phyloP scores from a whole-genome alignment of 2,113 vertebrate species.

The Xiphophorus hellerii region DNA sequence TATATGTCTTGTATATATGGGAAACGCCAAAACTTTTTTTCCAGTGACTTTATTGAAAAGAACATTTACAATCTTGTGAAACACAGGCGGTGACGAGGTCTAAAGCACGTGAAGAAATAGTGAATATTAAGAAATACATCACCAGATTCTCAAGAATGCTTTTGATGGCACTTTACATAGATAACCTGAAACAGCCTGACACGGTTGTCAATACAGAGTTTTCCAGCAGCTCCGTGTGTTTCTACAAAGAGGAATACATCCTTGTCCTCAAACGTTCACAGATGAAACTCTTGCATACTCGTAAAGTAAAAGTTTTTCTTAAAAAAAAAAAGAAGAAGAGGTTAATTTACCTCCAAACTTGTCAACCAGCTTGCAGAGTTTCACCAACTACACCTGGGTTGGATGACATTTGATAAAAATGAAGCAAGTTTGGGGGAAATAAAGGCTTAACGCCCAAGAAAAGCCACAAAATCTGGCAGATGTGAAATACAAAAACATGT shows the following conservation, averaged over 20 bases:
- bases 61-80: conserved; percentile 52
- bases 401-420: conserved; percentile 1
- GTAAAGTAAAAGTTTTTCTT: conserved; percentile 14
- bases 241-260: conserved; percentile 18
- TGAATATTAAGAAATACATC: conserved; percentile 17
- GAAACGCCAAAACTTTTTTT: conserved; percentile 18
- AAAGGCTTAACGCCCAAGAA: conserved; percentile 18
- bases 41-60: conserved; percentile 78
- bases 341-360: neutral
- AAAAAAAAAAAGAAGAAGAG: neutral
- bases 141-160: conserved; percentile 23
- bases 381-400: conserved; percentile 15
- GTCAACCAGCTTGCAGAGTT: neutral
- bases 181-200: conserved; percentile 31
- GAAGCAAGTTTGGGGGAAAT: conserved; percentile 1
- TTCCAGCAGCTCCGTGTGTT: neutral
- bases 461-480: conserved; percentile 8
- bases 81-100: conserved; percentile 15
- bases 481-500: conserved; percentile 13
- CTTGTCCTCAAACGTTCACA: conserved; percentile 28
- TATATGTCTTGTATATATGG: too few relatives aligned
- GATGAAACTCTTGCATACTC: conserved; percentile 60
- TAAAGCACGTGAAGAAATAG: conserved; percentile 19
- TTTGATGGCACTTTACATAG: conserved; percentile 46
- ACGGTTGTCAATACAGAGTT: neutral